Base-by-base conservation (phyloP, 2,888 invertebrate genomes). In the Lottia scabra region DNA sequence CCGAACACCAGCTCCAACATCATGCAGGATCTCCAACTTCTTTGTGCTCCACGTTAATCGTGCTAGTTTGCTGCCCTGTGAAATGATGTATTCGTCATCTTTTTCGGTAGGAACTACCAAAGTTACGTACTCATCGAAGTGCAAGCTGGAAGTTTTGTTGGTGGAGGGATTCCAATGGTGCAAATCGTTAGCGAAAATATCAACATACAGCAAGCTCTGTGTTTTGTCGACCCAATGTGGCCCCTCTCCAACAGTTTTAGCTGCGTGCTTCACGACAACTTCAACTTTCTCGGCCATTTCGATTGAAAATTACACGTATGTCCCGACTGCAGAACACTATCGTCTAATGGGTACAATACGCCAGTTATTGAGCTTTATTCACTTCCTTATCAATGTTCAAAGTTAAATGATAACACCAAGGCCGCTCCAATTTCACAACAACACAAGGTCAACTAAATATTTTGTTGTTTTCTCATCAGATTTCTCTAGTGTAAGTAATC, bases 181-280 rank as follows among this genome's bases (percentile, higher is more conserved):
- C 0, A 87, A 78, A 38, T 82, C 81, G 0, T 83, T 79, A 19
- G 70, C 70, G n/a, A 75, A 16, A 27, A 88, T 87, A 74, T 88
- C 87, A 0, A 88, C 87, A 72, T 82, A 87, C 6, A 83, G 70
- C 48, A 88, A 80, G 5, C 78, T 75, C 67, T 85, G 78, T 16
- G 83, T 79, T 1, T 63, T 67, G 6, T 80, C 83, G n/a, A 87
- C 88, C 88, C 88, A 88, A 77, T 87, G 86, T 16, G 88, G 88
- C 2, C 87, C 87, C 74, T 88, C 88, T 6, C 87, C 87, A 1
- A 79, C 78, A 0, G 83, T 81, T 15, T 67, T 46, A 70, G 80
- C 80, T 30, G 78, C 79, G 45, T 80, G 74, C 74, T 85, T 80
- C 19, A 85, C 65, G 6, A 78, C 76, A 4, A 80, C 80, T 45